Base-by-base conservation (phyloP, 1,140 invertebrate species). In the Lysiphlebus fabarum region DNA sequence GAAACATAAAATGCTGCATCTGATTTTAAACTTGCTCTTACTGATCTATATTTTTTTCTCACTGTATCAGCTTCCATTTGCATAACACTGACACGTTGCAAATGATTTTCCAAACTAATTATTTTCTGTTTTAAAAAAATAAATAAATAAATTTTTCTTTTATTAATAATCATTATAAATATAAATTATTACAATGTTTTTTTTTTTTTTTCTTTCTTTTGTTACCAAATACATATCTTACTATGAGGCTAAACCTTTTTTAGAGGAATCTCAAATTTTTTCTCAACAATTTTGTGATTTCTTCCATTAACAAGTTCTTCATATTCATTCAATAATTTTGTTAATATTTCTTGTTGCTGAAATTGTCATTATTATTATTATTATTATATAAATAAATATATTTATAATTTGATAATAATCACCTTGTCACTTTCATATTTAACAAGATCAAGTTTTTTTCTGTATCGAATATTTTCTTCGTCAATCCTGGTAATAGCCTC, bases 61-160 rank as follows among this genome's bases (percentile, higher is more conserved):
- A 91, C 83, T 58, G 90, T 84, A 65, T 90, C 86, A 2, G 89
- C 88, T 75, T 91, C 89, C 73, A 88, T 87, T 79, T 87, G 86
- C 77, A 90, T 89, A 40, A 91, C 86, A 53, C 89, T 83, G 4
- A 89, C 84, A 61, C 86, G 84, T 68, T 91, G 88, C 64, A 79
- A 54, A 42, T 73, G 69, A 74, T 90, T 91, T 73, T 90, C 89
- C 59, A 91, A 74, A 59, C 84, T 84, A 5, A 85, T 84, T 4
- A 88, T 84, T 61, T 85, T 80, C 88, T 90, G 69, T 38, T 71
- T 67, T 66, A 66, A 66, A 36, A n/a, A 4, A 56, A 41, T 6
- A 58, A 14, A 41, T 41, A 41, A 50, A 4, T 50, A 1, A 1
- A 43, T 59, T 42, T 49, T 43, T 55, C 14, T 36, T 36, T 26